Conservation (phyloP, 2,113 vertebrate species). For the Megalops atlanticus region DNA sequence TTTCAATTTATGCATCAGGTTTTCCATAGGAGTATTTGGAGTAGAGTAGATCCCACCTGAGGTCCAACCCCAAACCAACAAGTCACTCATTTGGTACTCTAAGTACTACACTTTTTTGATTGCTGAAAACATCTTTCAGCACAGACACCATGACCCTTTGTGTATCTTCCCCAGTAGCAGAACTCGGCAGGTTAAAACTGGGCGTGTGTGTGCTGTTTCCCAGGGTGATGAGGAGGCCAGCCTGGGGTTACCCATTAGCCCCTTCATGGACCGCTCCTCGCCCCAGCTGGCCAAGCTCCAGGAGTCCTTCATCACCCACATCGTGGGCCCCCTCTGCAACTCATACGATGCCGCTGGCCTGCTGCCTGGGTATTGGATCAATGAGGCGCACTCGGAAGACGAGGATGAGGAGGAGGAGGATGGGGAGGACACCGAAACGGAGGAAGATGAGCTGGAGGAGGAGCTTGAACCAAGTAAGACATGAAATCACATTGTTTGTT, state of each 20-base stretch:
- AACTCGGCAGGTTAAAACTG: not conserved
- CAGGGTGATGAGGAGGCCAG: slow-evolving; percentile 94
- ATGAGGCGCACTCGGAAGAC: slow-evolving; percentile 75
- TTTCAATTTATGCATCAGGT: too few species aligned
- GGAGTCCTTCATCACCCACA: slow-evolving; percentile 98
- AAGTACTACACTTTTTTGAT: too few species aligned
- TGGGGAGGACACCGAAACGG: slow-evolving; percentile 78
- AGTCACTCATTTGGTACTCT: too few species aligned
- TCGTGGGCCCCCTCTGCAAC: slow-evolving; percentile 95
- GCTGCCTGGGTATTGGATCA: slow-evolving; percentile 89
- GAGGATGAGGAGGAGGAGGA: slow-evolving; percentile 67
- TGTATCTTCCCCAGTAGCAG: not conserved
- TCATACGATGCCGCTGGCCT: slow-evolving; percentile 93
- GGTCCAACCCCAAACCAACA: too few species aligned
- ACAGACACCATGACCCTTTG: too few species aligned
- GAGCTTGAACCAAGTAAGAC: slow-evolving; percentile 83
- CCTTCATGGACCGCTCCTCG: slow-evolving; percentile 97
- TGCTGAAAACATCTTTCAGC: too few species aligned
- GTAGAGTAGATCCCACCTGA: too few species aligned
- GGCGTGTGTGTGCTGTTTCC: slow-evolving; percentile 13
- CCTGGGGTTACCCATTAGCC: slow-evolving; percentile 92
- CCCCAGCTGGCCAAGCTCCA: slow-evolving; percentile 96
- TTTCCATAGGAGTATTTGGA: too few species aligned
- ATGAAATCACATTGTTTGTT: not conserved
- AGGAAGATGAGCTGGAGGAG: slow-evolving; percentile 85